These are phyloP conservation scores for Tethea ocularis DNA, from an alignment of 2,888 invertebrate species.

Conservation along the genomic window DNA sequence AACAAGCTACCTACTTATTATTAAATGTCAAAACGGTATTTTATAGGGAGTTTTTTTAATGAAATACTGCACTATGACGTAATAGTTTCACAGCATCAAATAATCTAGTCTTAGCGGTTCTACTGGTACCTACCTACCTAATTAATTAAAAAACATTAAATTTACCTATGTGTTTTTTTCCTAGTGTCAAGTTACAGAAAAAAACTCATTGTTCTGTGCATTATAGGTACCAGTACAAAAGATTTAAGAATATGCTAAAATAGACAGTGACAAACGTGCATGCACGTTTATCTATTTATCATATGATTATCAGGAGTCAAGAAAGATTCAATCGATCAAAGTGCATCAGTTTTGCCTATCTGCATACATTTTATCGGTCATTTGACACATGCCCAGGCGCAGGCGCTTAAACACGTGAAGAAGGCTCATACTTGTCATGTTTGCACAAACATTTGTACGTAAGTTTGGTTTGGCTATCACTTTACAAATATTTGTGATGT, in stretches of 20 bases:
- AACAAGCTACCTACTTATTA: too few relatives aligned
- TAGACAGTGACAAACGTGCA: neutral
- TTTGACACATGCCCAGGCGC: neutral
- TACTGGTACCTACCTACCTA: too few relatives aligned
- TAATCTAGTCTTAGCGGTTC: too few relatives aligned
- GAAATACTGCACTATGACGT: too few relatives aligned
- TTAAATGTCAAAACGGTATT: too few relatives aligned
- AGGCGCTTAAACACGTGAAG: neutral
- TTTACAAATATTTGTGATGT: neutral
- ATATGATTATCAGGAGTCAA: neutral
- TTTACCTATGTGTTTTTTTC: too few relatives aligned
- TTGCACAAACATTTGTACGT: neutral
- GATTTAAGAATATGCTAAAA: neutral
- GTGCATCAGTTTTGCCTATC: neutral
- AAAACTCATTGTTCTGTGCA: too few relatives aligned
- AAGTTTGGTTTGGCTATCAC: neutral
- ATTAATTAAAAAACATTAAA: too few relatives aligned
- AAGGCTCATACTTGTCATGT: neutral
- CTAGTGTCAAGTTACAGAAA: too few relatives aligned
- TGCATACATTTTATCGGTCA: neutral
- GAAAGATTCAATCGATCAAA: neutral
- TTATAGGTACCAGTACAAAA: neutral
- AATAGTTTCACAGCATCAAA: too few relatives aligned
- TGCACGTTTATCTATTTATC: neutral
- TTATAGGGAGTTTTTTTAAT: too few relatives aligned